Conservation (phyloP, 2,888 invertebrate species). For the Athalia rosae region DNA sequence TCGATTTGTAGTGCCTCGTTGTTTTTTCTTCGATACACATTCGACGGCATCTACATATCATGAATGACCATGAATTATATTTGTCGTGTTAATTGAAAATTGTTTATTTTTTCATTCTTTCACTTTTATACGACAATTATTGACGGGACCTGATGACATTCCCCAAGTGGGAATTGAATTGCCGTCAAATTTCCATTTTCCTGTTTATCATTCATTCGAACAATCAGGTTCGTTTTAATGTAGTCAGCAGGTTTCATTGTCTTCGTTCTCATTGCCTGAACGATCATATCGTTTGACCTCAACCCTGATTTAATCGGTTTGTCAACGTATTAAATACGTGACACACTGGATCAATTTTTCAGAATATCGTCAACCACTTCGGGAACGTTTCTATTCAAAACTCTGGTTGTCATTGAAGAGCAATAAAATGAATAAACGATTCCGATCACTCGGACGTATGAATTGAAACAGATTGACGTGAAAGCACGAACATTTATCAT, state of each 20-base stretch:
- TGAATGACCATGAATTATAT: too few relatives aligned
- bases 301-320: background rate
- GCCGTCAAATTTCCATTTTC: background rate
- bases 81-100: background rate
- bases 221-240: conserved; percentile 12
- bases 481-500: too few relatives aligned
- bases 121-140: background rate
- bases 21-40: too few relatives aligned
- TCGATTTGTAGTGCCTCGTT: too few relatives aligned
- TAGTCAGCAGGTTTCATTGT: conserved; percentile 22
- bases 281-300: conserved; percentile 16
- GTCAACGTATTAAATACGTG: conserved; percentile 1
- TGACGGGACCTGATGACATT: background rate
- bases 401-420: background rate
- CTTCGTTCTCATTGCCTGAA: conserved; percentile 22
- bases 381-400: background rate
- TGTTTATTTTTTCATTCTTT: background rate
- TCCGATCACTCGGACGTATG: too few relatives aligned
- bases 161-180: conserved; percentile 1
- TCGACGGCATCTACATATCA: too few relatives aligned
- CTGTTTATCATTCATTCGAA: conserved; percentile 14
- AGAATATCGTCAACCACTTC: background rate
- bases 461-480: too few relatives aligned
- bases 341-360: background rate
- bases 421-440: too few relatives aligned